Percentiles rank a stretch among this genome's conserved stretches.
Conservation (phyloP, 2,888 invertebrate genomes). For the Clepsis dumicolana region DNA sequence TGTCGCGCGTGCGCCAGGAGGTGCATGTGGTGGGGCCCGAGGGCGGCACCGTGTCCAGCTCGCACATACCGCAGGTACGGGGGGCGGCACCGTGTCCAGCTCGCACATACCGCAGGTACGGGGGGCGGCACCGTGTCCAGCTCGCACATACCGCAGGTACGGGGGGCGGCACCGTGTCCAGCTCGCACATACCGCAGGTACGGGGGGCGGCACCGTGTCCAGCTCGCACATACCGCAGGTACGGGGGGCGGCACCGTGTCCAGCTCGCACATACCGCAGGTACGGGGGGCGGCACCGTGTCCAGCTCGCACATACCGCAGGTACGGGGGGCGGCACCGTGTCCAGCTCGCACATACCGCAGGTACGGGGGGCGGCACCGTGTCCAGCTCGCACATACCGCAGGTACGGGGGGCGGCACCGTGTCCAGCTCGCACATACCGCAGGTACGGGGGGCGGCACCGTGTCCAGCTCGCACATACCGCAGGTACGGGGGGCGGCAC, state of each 20-base stretch:
- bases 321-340: not conserved
- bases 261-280: too few species aligned
- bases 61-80: slow-evolving; percentile 92
- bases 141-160: too few species aligned
- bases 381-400: too few species aligned
- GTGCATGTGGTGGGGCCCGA: slow-evolving; percentile 98
- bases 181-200: too few species aligned
- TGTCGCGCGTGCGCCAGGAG: slow-evolving; percentile 97
- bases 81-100: too few species aligned
- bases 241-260: not conserved
- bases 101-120: slow-evolving; percentile 93
- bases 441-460: not conserved
- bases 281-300: not conserved
- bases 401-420: not conserved
- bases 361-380: not conserved
- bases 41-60: slow-evolving; percentile 98
- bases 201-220: not conserved
- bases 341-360: too few species aligned
- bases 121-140: too few species aligned
- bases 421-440: too few species aligned
- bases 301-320: too few species aligned
- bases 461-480: too few species aligned
- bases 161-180: not conserved
- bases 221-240: too few species aligned
- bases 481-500: not conserved